phyloP scores from a whole-genome alignment of 2,888 invertebrate species.

The Pyrrhia umbra region DNA sequence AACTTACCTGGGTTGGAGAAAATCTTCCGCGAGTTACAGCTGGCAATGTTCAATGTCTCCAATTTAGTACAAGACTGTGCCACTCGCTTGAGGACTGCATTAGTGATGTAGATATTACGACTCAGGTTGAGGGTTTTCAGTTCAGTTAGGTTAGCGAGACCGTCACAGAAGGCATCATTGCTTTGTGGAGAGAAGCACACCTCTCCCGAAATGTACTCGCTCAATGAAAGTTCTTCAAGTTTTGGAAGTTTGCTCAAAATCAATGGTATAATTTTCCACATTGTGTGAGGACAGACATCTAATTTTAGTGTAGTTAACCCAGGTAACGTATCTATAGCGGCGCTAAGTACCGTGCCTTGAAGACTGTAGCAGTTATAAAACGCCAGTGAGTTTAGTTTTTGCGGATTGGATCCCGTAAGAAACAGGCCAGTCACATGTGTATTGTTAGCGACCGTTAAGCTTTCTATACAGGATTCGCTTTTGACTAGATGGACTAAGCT shows the following conservation, averaged over 20 bases:
- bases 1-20: conserved; percentile 72
- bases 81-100: conserved; percentile 87
- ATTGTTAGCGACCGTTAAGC: conserved; percentile 80
- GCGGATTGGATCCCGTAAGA: conserved; percentile 76
- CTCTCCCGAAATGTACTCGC: conserved; percentile 78
- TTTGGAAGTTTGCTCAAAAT: conserved; percentile 79
- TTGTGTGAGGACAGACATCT: conserved; percentile 78
- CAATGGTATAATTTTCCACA: conserved; percentile 82
- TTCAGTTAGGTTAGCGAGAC: conserved; percentile 80
- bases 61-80: conserved; percentile 85
- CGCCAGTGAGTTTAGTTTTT: conserved; percentile 73
- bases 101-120: conserved; percentile 85
- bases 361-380: conserved; percentile 86
- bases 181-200: conserved; percentile 64
- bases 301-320: conserved; percentile 77
- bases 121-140: conserved; percentile 84
- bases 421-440: conserved; percentile 84
- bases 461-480: conserved; percentile 77
- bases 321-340: conserved; percentile 77
- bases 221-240: conserved; percentile 81
- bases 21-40: conserved; percentile 78
- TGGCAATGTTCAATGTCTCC: conserved; percentile 83
- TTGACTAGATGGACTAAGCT: conserved; percentile 83
- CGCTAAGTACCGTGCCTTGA: conserved; percentile 80
- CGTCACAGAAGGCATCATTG: conserved; percentile 78